Evolutionary conservation across 2,797 vertebrate genomes (phyloP).

Genomic region (Sebastes hopkinsi): DNA sequence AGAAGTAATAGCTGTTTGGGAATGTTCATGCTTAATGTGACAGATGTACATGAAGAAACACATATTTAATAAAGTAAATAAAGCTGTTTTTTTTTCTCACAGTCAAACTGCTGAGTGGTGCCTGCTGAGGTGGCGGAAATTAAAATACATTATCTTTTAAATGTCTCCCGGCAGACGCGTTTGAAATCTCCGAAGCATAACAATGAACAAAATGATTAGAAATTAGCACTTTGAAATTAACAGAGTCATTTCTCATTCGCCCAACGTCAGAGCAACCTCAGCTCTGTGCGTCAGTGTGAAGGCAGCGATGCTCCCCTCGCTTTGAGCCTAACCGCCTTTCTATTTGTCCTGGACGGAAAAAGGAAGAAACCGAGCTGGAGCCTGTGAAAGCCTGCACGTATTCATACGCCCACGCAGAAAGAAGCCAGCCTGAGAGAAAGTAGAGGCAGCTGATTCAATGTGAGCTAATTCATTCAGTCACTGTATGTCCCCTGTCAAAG

Average conservation of each 20-base stretch:
- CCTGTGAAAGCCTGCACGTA: slow-evolving; percentile 37
- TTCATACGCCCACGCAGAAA: slow-evolving; percentile 40
- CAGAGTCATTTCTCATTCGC: background rate
- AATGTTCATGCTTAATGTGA: background rate
- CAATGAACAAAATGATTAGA: slow-evolving; percentile 7
- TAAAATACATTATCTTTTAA: slow-evolving; percentile 1
- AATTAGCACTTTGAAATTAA: background rate
- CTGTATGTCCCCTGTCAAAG: slow-evolving; percentile 52
- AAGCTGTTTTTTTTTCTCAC: background rate
- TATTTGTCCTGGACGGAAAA: slow-evolving; percentile 4
- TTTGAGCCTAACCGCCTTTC: background rate
- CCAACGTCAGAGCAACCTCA: background rate
- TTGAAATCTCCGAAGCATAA: background rate
- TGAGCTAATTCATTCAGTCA: slow-evolving; percentile 70
- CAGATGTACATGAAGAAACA: background rate
- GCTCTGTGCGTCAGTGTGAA: background rate
- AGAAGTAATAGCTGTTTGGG: background rate
- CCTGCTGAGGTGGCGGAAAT: slow-evolving; percentile 15
- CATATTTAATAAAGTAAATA: background rate
- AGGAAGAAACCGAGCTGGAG: slow-evolving; percentile 3
- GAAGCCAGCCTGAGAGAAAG: slow-evolving; percentile 47
- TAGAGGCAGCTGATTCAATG: slow-evolving; percentile 44
- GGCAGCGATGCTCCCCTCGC: background rate
- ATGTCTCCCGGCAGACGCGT: background rate
- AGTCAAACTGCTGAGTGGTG: background rate